A percentile compares a stretch with the other conserved stretches of the same genome.
These are phyloP conservation scores for Nycticryphes semicollaris DNA, from an alignment of 2,113 vertebrate genomes.

Conservation along the genomic window DNA sequence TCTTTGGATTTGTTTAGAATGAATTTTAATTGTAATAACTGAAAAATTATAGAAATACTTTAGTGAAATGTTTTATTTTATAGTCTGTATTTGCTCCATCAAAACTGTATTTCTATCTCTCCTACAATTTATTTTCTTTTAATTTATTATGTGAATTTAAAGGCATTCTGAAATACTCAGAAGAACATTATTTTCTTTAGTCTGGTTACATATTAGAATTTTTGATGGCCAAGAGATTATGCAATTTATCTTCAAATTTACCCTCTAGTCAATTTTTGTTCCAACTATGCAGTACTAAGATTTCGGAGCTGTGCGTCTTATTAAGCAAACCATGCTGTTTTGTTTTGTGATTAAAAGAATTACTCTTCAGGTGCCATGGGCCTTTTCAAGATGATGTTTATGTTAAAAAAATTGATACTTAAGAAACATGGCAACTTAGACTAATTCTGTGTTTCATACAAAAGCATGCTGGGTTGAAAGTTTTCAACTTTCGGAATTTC, in stretches of 20 bases:
- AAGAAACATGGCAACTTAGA: neutral
- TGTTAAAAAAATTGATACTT: neutral
- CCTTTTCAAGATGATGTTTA: neutral
- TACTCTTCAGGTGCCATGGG: neutral
- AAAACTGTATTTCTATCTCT: neutral
- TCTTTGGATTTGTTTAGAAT: neutral
- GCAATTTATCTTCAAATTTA: neutral
- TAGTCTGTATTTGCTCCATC: neutral
- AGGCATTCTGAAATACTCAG: neutral
- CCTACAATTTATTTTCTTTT: neutral
- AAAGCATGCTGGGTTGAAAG: neutral
- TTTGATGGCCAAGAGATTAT: neutral
- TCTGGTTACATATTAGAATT: neutral
- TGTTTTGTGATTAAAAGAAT: neutral
- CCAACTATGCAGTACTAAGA: neutral
- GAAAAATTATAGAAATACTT: neutral
- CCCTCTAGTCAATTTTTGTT: neutral
- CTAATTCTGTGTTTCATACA: neutral
- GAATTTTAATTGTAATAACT: neutral
- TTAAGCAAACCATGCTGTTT: neutral
- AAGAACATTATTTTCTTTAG: neutral
- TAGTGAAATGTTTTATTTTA: neutral
- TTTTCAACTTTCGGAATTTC: neutral
- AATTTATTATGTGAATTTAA: neutral
- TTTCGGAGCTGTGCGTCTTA: neutral